These are phyloP conservation scores for Sarcophaga subvicina DNA, from an alignment of 2,888 invertebrate genomes.

Conservation along the genomic window DNA sequence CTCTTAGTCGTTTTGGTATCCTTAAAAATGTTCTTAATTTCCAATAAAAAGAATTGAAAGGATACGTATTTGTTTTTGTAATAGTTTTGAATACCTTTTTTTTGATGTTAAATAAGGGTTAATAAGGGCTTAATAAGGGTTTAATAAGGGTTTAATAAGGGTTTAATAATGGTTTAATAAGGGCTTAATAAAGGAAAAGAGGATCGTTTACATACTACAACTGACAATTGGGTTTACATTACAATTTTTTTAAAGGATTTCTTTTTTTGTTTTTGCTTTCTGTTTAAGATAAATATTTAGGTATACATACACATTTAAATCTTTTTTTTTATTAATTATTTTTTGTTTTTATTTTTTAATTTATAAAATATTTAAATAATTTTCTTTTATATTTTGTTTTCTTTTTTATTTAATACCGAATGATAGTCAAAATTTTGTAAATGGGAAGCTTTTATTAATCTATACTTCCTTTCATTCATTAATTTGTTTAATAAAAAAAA, in stretches of 20 bases:
- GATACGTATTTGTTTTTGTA: slow-evolving; percentile 10
- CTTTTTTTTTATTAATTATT: not conserved
- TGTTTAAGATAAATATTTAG: too few species aligned
- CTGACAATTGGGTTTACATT: not conserved
- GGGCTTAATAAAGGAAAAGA: not conserved
- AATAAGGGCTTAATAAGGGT: not conserved
- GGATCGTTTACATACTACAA: not conserved
- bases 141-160: not conserved
- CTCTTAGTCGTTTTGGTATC: slow-evolving; percentile 20
- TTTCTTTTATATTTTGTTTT: slow-evolving; percentile 1
- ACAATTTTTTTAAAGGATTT: not conserved
- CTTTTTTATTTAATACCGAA: slow-evolving; percentile 26
- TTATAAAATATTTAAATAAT: slow-evolving; percentile 27
- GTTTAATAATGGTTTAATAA: not conserved
- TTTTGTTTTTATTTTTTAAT: not conserved
- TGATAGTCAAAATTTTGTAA: slow-evolving; percentile 51
- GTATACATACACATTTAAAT: too few species aligned
- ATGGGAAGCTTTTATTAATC: not conserved
- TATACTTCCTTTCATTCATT: not conserved
- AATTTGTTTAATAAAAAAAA: slow-evolving; percentile 14
- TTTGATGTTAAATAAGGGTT: not conserved
- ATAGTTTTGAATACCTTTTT: slow-evolving; percentile 34
- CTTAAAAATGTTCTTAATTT: slow-evolving; percentile 48
- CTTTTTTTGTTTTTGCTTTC: too few species aligned
- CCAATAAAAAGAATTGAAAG: slow-evolving; percentile 56